These are phyloP conservation scores for Achlya flavicornis DNA, from an alignment of 2,888 invertebrate species.

Conservation along the genomic window DNA sequence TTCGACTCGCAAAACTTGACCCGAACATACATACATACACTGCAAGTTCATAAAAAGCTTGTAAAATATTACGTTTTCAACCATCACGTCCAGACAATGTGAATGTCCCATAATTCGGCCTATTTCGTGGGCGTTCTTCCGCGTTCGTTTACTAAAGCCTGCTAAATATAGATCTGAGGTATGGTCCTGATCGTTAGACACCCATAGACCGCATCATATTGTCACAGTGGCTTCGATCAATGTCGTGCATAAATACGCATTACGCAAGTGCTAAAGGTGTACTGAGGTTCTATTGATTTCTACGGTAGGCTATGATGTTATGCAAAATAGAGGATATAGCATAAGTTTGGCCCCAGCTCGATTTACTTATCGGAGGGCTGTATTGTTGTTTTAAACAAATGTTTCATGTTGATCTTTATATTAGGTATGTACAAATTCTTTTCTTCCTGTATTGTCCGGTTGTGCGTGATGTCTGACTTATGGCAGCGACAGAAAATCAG, in stretches of 20 bases:
- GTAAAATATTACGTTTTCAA: neutral
- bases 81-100: neutral
- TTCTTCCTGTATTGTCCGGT: too few species aligned
- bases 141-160: neutral
- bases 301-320: neutral
- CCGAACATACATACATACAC: too few species aligned
- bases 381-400: too few species aligned
- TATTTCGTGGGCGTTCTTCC: neutral
- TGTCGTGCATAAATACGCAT: conserved; percentile 5
- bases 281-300: neutral
- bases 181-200: conserved; percentile 3
- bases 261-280: conserved; percentile 4
- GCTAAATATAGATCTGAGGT: neutral
- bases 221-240: conserved; percentile 1
- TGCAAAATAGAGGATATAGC: too few species aligned
- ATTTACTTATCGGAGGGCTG: too few species aligned
- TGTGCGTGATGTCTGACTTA: too few species aligned
- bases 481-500: too few species aligned
- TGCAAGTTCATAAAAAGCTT: too few species aligned
- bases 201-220: neutral
- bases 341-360: too few species aligned
- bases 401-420: too few species aligned
- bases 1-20: too few species aligned
- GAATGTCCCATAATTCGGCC: neutral
- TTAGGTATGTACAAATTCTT: too few species aligned